Evolutionary conservation across 2,888 invertebrate species (phyloP), one percentile per base, ranked within the genome.

Genomic region (Mimas tiliae): DNA sequence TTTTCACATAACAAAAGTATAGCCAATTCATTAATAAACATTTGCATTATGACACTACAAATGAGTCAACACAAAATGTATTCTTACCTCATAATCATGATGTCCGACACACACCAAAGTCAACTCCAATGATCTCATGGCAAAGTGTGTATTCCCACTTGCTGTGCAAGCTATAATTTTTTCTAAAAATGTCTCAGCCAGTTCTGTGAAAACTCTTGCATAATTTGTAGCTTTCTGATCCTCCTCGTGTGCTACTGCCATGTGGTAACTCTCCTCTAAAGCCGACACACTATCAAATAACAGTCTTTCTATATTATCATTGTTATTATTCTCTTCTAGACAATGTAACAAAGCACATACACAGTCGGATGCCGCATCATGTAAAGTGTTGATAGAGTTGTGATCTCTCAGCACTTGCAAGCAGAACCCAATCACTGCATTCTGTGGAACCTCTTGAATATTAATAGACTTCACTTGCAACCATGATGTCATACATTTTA

Each of bases 151-250:
- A 68, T 89, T 86, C 9, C 95, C 94, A 72, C 95, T 94, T 12
- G 94, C 94, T 53, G 94, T 93, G 66, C 95, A 95, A 51, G 95
- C 94, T 9, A 98, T 94, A 79, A 99, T 97, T 81, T 97, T 96
- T 72, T 96, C 96, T 73, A 99, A 93, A 86, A 98, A 97, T 8
- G 98, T 96, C 89, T 99, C 99, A 0, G 97, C 98, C 70, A 98
- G 87, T 86, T 98, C 99, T 1, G 99, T 99, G 84, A 99, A 99
- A 74, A 99, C 96, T 72, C 98, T 95, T 74, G 98, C 98, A 88
- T 98, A 99, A 86, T 98, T 99, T 70, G 97, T 95, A 1, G 98
- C 97, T 94, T 98, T 98, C 91, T 98, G 98, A 72, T 97, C 96
- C 81, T 99, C 98, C 88, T 99, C 99, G 70, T 97, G 96, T 1